Base-by-base conservation (phyloP, 2,113 vertebrate genomes). In the Delphinapterus leucas region DNA sequence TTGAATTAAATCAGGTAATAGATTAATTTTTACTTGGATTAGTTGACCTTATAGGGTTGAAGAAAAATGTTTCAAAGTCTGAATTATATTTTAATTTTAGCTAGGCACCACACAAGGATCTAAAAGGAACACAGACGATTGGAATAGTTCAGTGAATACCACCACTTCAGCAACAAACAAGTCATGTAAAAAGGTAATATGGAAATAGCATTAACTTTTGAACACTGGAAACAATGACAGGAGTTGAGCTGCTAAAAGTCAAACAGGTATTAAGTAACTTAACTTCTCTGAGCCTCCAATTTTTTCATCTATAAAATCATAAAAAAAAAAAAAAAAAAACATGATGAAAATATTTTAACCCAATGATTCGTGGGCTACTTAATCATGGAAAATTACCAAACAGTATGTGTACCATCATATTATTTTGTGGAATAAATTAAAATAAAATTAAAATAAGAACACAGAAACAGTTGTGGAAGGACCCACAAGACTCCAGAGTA, bases 31-130 rank as follows among this genome's bases (percentile, higher is more conserved):
- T 85, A 70, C 15, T 25, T 31, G 13, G 25, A 44, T 28, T 85
- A 47, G 26, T 73, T 71, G 31, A 86, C 13, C 8, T 90, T 76
- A 63, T 31, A 82, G 49, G 88, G 18, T 86, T 94, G 73, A 84
- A 67, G 73, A 77, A 91, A 47, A 79, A 73, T 25, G 21, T 71
- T 84, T 97, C 76, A 47, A 83, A 79, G 31, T 84, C n/a, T 58
- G 31, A 76, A 61, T 85, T 92, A 88, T 44, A n/a, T 47, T 60
- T 95, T 95, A 95, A 86, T 70, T 81, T 86, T 71, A 89, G 8
- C 11, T 85, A 31, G 38, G 77, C 9, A 85, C 33, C 10, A 41
- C 12, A 89, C 38, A 80, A 73, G 6, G 3, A 44, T 25, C 31
- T 81, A 53, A 88, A 86, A 14, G 26, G 11, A 86, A 41, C 20